These are phyloP conservation scores for Decapterus maruadsi DNA, from an alignment of 2,797 vertebrate species.

Conservation along the genomic window DNA sequence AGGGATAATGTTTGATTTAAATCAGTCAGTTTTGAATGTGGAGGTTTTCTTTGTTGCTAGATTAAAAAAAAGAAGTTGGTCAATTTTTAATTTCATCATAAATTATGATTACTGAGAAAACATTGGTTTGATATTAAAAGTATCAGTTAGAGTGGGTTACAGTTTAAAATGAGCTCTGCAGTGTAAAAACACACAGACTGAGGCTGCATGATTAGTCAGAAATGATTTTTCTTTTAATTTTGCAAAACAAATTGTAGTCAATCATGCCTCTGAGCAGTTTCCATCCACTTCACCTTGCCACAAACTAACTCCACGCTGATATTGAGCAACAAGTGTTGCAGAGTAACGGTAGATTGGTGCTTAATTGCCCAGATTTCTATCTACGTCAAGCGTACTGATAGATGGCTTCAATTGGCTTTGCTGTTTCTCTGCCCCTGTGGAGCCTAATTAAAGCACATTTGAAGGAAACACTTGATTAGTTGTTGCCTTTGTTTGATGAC, in stretches of 20 bases:
- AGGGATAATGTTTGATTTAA: constrained; percentile 17
- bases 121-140: background rate
- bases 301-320: constrained; percentile 13
- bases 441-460: constrained; percentile 55
- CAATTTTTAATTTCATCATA: constrained; percentile 6
- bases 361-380: constrained; percentile 59
- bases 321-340: constrained; percentile 34
- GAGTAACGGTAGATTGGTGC: constrained; percentile 26
- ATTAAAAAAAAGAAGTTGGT: background rate
- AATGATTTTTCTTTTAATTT: background rate
- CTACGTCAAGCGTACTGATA: constrained; percentile 39
- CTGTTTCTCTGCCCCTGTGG: constrained; percentile 39
- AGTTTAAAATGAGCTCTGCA: background rate
- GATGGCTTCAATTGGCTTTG: constrained; percentile 32
- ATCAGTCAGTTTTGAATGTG: constrained; percentile 17
- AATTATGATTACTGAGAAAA: background rate
- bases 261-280: background rate
- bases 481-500: constrained; percentile 21
- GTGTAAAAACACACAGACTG: background rate
- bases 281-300: constrained; percentile 6
- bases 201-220: background rate
- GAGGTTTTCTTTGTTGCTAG: constrained; percentile 1
- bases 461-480: constrained; percentile 31
- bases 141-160: background rate
- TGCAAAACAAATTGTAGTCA: background rate